Percentiles rank a stretch among this genome's conserved stretches.
Conservation (phyloP, 1,140 invertebrate species). For the Zaprionus africanus region DNA sequence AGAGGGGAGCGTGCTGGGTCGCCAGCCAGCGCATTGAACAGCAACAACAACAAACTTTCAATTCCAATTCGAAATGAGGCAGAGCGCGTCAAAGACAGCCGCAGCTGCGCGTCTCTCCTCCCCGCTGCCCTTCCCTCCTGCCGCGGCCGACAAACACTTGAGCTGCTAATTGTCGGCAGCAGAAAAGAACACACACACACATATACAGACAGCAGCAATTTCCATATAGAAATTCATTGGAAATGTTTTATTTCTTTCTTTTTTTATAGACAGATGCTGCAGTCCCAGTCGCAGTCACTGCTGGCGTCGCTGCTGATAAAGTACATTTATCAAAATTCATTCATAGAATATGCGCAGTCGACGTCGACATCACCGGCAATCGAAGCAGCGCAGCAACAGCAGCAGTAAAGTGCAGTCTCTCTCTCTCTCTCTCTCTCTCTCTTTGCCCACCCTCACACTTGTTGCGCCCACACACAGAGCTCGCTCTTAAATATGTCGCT, state of each 20-base stretch:
- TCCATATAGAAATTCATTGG: conserved; percentile 62
- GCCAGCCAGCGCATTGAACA: conserved; percentile 19
- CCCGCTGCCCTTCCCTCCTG: conserved; percentile 15
- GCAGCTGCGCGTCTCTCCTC: conserved; percentile 20
- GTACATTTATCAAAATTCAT: conserved; percentile 81
- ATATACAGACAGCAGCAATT: conserved; percentile 47
- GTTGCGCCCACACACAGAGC: conserved; percentile 34
- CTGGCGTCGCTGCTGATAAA: conserved; percentile 64
- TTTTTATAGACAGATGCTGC: conserved; percentile 40
- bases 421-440: not conserved
- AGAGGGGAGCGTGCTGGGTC: not conserved
- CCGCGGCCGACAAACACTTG: conserved; percentile 62
- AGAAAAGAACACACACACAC: conserved; percentile 46
- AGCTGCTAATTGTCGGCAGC: conserved; percentile 78
- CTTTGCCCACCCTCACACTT: conserved; percentile 38
- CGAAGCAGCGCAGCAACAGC: conserved; percentile 14
- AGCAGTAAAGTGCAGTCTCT: conserved; percentile 35
- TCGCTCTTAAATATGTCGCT: conserved; percentile 56
- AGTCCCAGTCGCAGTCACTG: conserved; percentile 25
- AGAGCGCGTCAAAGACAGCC: conserved; percentile 77
- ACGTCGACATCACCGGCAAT: conserved; percentile 43
- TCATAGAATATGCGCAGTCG: conserved; percentile 53
- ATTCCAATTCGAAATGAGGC: conserved; percentile 79
- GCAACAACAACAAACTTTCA: conserved; percentile 64
- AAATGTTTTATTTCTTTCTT: conserved; percentile 36